Evolutionary conservation across 2,113 vertebrate genomes (phyloP), one percentile per base, ranked within the genome.

Genomic region (Hydrolagus affinis): DNA sequence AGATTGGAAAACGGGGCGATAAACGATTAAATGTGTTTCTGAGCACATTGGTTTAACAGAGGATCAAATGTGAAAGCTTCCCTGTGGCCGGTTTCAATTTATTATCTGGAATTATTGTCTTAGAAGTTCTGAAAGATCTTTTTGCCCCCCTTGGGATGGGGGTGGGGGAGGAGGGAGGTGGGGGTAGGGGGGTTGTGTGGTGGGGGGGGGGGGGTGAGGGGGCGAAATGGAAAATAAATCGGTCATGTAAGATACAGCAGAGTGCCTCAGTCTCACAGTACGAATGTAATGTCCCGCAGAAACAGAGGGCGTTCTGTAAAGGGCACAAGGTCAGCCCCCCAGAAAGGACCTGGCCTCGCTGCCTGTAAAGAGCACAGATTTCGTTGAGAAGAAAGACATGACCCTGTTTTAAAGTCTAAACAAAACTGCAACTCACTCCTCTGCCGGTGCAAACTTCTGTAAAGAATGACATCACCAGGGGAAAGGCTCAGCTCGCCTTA

Each of bases 401-500:
- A 60, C n/a, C 11, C 57, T 28, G 76, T 78, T 78, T 62, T 7
- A 78, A 62, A 62, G 12, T 25, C 76, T 59, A 62, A 78, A 78
- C 57, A 25, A 14, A 23, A 78, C 59, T 60, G 59, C 57, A 78
- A n/a, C 75, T 60, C 76, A 56, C 25, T 62, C 12, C 25, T 62
- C 23, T 28, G n/a, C 62, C 60, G 30, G 30, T 83, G 17, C 60
- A 83, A 83, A 66, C 77, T 83, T 30, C 25, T 19, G 77, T 25
- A 28, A 21, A 30, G 77, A 28, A 83, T 83, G 77, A 83, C 77
- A 66, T 83, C 77, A 83, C 30, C 23, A 28, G 15, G 28, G 23
- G 66, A 83, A 83, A 66, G 23, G 77, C 73, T 56, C 32, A 75
- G 17, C 73, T 44, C 73, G 73, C 60, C 30, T 83, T 66, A 19